Base-by-base conservation (phyloP, 1,140 invertebrate genomes). In the Lutraria rhynchaena region DNA sequence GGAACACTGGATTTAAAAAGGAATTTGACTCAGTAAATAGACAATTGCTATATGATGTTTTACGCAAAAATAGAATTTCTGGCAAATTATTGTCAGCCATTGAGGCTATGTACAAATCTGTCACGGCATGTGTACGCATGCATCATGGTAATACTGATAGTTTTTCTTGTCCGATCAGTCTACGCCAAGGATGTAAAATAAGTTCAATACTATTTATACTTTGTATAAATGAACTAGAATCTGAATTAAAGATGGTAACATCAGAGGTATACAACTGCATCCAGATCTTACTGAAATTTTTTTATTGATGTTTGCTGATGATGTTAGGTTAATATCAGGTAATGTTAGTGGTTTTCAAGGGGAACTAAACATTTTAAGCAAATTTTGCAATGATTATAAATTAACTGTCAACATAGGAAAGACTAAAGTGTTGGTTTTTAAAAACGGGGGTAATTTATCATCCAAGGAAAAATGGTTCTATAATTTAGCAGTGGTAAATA, bases 11-110 rank as follows among this genome's bases (percentile, higher is more conserved):
- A n/a, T 51, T 81, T 81, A 33, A 70, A 33, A 81, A 81, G 33
- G 78, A 67, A 7, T 81, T 58, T 41, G 78, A 81, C 22, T 61
- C 51, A 19, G 24, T 81, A 29, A 27, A 81, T 46, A 22, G 57
- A 41, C 3, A n/a, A 17, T 46, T 73, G 3, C 41, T 81, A 19
- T 41, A 57, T 35, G 22, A 70, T 22, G 24, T 60, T n/a, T 49
- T 81, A 19, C 13, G 46, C 3, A 63, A 70, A 22, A 53, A 46
- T 51, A 24, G 24, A 33, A 53, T 81, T 22, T 27, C 33, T 24
- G 69, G 78, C 29, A 73, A 46, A 0, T 49, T 81, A 27, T 49
- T 61, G 33, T 33, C 37, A 15, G 41, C 57, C 15, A 60, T 81
- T 5, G 46, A 57, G 19, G 24, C 51, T 46, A 73, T 81, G 27